Evolutionary conservation across 2,113 vertebrate species (phyloP), one percentile per base, ranked within the genome.

Genomic region (Scortum barcoo): DNA sequence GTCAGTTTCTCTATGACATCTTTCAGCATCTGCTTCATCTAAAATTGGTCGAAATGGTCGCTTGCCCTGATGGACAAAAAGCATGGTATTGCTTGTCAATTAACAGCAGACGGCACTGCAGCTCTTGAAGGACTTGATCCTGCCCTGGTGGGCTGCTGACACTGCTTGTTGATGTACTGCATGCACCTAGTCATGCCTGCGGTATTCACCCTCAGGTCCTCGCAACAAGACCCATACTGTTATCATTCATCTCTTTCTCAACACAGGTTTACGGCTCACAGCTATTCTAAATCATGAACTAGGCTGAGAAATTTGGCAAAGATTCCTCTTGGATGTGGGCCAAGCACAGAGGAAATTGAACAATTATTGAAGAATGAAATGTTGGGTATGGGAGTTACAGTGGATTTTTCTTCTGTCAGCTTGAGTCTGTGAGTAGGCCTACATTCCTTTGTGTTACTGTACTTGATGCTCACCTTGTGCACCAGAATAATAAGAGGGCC

Each of bases 301-400:
- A 63, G 22, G 53, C 80, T 79, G 53, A 24, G 66, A 77, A 28
- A 76, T 69, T 51, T 78, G 80, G 74, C 85, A 72, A 36, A 26
- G 54, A 20, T 20, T 20, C 26, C 16, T 20, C 46, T 61, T 85
- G 89, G 71, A 63, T 24, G 16, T 8, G 17, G 11, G 61, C 83
- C 87, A 86, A 48, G 26, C 26, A n/a, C 26, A 69, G 44, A 42
- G 56, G 72, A 85, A 89, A 83, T 72, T 74, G 69, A 77, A 68
- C 57, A 50, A 19, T 77, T 74, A 80, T 78, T 80, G 61, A 80
- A 75, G 50, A 26, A 68, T 84, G 44, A 57, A 46, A 33, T 57
- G 40, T 56, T 71, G 17, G 22, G 2, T 63, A 81, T 79, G 42
- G 44, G 66, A 66, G 42, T 68, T 33, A 2, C 10, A 63, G 58